Percentiles rank a stretch among this genome's conserved stretches.
These are phyloP conservation scores for Rhamphomyia laevipes DNA, from an alignment of 2,888 invertebrate genomes.

Conservation along the genomic window DNA sequence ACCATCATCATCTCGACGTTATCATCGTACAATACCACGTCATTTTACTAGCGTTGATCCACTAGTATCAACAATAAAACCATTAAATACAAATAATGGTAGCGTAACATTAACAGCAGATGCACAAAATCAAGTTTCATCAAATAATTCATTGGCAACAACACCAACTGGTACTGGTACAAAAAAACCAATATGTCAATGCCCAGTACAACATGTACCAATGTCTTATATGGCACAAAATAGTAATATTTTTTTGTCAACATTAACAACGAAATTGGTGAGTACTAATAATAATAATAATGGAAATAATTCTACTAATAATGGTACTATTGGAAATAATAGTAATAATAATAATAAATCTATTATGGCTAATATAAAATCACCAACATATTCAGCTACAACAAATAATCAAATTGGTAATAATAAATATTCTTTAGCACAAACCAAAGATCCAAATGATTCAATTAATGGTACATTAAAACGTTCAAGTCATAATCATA, in stretches of 20 bases:
- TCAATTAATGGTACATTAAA: constrained; percentile 12
- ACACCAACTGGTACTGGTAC: constrained; percentile 9
- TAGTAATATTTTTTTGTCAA: constrained; percentile 25
- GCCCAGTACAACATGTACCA: constrained; percentile 38
- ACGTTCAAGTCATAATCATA: constrained; percentile 11
- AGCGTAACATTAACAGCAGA: constrained; percentile 7
- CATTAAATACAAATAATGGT: constrained; percentile 1
- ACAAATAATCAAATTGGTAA: constrained; percentile 9
- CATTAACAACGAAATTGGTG: constrained; percentile 22
- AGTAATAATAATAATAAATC: constrained; percentile 14
- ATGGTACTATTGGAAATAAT: constrained; percentile 13
- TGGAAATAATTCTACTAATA: too few relatives aligned
- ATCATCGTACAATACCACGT: constrained; percentile 38
- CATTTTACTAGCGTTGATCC: constrained; percentile 37
- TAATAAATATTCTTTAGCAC: constrained; percentile 14
- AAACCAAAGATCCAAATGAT: constrained; percentile 6
- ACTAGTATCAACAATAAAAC: constrained; percentile 6
- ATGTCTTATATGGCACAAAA: constrained; percentile 36
- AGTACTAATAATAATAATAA: constrained; percentile 20
- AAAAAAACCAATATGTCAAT: constrained; percentile 38
- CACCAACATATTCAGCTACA: neutral
- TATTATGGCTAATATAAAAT: constrained; percentile 8
- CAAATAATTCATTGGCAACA: constrained; percentile 10
- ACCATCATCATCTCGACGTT: constrained; percentile 33
- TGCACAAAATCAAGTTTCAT: constrained; percentile 10